These are phyloP conservation scores for Ameiurus melas DNA, from an alignment of 2,113 vertebrate species.

Conservation along the genomic window DNA sequence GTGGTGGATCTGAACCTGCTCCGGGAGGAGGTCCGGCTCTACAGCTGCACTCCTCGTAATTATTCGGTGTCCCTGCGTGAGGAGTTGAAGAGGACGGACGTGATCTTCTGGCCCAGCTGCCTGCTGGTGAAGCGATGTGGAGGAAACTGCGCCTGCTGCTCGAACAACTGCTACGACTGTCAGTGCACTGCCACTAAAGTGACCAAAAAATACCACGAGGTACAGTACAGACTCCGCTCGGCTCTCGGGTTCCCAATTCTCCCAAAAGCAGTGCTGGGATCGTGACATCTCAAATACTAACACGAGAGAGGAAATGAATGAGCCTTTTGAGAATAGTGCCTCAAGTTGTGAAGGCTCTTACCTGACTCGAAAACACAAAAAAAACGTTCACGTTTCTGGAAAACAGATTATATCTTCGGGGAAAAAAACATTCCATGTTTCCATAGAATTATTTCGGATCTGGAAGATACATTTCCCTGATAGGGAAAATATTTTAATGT, in stretches of 20 bases:
- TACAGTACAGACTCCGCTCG: slow-evolving; percentile 53
- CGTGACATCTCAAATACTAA: not conserved
- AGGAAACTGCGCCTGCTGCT: slow-evolving; percentile 95
- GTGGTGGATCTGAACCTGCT: slow-evolving; percentile 89
- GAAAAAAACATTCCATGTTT: not conserved
- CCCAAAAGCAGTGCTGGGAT: not conserved
- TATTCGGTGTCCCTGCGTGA: slow-evolving; percentile 90
- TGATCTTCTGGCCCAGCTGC: slow-evolving; percentile 96
- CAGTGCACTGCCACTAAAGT: slow-evolving; percentile 87
- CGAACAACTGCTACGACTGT: slow-evolving; percentile 87
- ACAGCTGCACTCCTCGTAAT: slow-evolving; percentile 96
- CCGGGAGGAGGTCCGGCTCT: slow-evolving; percentile 88
- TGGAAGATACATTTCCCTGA: not conserved
- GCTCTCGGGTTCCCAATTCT: not conserved
- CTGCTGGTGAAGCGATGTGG: slow-evolving; percentile 95
- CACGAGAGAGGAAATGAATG: not conserved
- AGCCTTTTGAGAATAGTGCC: not conserved
- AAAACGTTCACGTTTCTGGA: too few species aligned
- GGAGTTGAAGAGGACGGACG: slow-evolving; percentile 91
- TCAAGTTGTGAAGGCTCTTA: not conserved
- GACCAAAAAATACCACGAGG: slow-evolving; percentile 94
- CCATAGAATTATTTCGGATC: not conserved
- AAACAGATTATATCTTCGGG: not conserved
- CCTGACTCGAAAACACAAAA: not conserved
- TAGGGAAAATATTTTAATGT: not conserved